Evolutionary conservation across 1,140 invertebrate species (phyloP).

Genomic region (Chrysopa pallens): DNA sequence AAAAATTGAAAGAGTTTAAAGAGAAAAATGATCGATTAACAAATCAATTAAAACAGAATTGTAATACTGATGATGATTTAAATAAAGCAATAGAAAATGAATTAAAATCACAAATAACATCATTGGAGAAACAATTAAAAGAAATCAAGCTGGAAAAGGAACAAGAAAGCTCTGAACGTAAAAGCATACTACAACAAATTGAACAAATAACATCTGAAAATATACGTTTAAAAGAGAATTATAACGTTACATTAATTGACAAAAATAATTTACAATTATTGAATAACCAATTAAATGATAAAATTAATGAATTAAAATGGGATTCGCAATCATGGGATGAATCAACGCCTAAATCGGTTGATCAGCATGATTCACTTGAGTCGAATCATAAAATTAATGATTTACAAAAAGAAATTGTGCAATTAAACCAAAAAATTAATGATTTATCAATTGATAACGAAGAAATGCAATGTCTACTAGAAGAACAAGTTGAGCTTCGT

Average conservation of each 20-base stretch:
- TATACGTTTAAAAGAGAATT: conserved; percentile 59
- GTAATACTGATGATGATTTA: conserved; percentile 33
- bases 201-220: conserved; percentile 60
- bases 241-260: conserved; percentile 43
- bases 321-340: neutral
- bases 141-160: conserved; percentile 34
- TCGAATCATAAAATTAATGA: neutral
- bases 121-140: conserved; percentile 40
- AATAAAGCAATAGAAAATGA: conserved; percentile 60
- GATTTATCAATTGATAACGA: conserved; percentile 50
- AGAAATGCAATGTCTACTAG: conserved; percentile 45
- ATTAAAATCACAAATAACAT: conserved; percentile 41
- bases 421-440: conserved; percentile 31
- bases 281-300: conserved; percentile 41
- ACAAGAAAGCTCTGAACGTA: conserved; percentile 42
- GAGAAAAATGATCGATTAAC: conserved; percentile 38
- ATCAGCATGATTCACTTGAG: neutral
- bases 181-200: conserved; percentile 43
- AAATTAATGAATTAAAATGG: conserved; percentile 41
- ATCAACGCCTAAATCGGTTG: neutral
- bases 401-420: conserved; percentile 17
- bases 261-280: conserved; percentile 43
- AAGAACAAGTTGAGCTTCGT: conserved; percentile 27
- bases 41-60: conserved; percentile 30
- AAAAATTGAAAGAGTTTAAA: conserved; percentile 57